Evolutionary conservation across 2,113 vertebrate species (phyloP).

Genomic region (Haemorhous mexicanus): DNA sequence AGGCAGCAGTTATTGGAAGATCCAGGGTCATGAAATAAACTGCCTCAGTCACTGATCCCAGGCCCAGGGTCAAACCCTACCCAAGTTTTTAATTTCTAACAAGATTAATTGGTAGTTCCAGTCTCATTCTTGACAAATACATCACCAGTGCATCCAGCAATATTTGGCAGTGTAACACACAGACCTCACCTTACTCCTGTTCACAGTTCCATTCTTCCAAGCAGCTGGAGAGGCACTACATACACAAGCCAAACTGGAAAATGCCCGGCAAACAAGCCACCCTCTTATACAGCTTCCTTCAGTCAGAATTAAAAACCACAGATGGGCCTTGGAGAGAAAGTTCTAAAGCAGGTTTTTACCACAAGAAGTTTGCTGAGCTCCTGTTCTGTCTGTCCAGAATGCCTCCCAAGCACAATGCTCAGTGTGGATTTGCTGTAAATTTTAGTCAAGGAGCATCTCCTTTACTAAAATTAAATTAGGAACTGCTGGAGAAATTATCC

Average conservation of each 20-base stretch:
- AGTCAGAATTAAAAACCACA: neutral
- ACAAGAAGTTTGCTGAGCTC: neutral
- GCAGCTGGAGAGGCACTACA: neutral
- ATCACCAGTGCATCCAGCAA: neutral
- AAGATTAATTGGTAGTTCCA: neutral
- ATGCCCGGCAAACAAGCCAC: neutral
- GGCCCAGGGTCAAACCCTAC: neutral
- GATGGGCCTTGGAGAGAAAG: neutral
- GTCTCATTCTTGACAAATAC: neutral
- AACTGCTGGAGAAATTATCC: neutral
- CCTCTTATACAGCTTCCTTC: neutral
- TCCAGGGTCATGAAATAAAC: neutral
- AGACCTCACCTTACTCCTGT: neutral
- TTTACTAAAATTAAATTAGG: neutral
- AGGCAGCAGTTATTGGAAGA: neutral
- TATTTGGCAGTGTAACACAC: neutral
- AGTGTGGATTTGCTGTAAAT: neutral
- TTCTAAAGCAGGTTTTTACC: neutral
- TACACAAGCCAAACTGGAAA: neutral
- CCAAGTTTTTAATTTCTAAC: neutral
- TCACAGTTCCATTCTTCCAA: neutral
- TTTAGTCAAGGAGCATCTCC: neutral
- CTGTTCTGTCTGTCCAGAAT: neutral
- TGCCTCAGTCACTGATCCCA: neutral
- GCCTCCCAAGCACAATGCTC: fast-evolving